Evolutionary conservation across 2,888 invertebrate genomes (phyloP).

Genomic region (Eubasilissa splendida): DNA sequence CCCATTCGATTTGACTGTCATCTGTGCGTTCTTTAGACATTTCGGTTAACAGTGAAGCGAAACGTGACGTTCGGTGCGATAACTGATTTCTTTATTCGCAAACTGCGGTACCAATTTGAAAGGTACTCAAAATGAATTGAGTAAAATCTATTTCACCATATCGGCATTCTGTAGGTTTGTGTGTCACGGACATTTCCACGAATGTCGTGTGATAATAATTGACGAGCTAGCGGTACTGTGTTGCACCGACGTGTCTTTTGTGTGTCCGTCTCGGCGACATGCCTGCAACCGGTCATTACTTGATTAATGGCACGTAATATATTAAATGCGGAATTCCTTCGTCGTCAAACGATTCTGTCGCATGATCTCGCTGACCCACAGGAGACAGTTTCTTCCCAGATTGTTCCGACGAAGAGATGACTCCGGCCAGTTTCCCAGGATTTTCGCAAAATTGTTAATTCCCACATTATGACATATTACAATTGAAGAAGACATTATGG

Average conservation of each 20-base stretch:
- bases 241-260: slow-evolving; percentile 8
- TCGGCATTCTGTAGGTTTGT: slow-evolving; percentile 26
- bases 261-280: background rate
- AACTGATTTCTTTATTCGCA: slow-evolving; percentile 4
- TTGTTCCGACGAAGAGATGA: background rate
- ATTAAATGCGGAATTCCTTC: slow-evolving; percentile 2
- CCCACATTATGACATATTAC: no score
- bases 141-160: background rate
- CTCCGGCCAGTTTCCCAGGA: no score
- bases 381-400: slow-evolving; percentile 16
- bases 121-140: slow-evolving; percentile 8
- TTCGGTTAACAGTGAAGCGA: slow-evolving; percentile 20
- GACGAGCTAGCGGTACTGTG: slow-evolving; percentile 15
- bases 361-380: slow-evolving; percentile 14
- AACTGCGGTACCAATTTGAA: slow-evolving; percentile 1
- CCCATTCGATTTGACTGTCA: slow-evolving; percentile 3
- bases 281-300: background rate
- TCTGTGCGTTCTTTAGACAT: slow-evolving; percentile 12
- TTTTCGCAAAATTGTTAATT: no score
- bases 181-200: slow-evolving; percentile 26
- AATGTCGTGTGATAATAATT: background rate
- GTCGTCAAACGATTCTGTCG: slow-evolving; percentile 4
- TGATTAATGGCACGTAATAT: slow-evolving; percentile 32
- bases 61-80: slow-evolving; percentile 3
- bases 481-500: no score